Percentiles rank a stretch among this genome's conserved stretches.
Conservation (phyloP, 2,113 vertebrate species). For the Ginglymostoma cirratum region DNA sequence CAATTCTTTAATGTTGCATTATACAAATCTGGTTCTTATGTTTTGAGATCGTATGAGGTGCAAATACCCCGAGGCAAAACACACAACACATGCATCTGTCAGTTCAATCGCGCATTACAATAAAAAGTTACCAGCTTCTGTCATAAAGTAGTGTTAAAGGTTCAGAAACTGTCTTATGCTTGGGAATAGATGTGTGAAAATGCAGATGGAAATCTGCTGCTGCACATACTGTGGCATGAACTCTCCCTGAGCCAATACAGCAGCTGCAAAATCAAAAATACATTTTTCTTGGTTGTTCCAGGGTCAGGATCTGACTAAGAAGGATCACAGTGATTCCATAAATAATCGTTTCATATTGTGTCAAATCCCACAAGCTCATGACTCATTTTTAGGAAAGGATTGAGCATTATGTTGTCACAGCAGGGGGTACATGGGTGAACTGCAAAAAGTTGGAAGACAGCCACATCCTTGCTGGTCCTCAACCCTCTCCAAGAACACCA, state of each 20-base stretch:
- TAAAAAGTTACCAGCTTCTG: background rate
- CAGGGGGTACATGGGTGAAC: background rate
- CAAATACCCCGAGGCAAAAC: too few species aligned
- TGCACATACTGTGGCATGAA: background rate
- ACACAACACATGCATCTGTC: background rate
- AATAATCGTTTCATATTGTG: background rate
- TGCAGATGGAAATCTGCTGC: background rate
- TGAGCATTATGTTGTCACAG: background rate
- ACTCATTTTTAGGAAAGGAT: background rate
- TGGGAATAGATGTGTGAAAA: background rate
- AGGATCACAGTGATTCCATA: background rate
- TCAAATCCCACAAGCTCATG: background rate
- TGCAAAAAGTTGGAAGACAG: background rate
- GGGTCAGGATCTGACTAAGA: background rate
- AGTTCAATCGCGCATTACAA: background rate
- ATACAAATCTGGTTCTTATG: too few species aligned
- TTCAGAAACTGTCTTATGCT: background rate
- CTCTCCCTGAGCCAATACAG: background rate
- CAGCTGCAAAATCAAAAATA: background rate
- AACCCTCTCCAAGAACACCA: background rate
- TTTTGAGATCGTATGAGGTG: too few species aligned
- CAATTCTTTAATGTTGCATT: too few species aligned
- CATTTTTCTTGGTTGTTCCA: background rate
- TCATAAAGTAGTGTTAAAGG: background rate
- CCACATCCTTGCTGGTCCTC: background rate